Evolutionary conservation across 2,888 invertebrate species (phyloP).

Genomic region (Epistrophe eligans): DNA sequence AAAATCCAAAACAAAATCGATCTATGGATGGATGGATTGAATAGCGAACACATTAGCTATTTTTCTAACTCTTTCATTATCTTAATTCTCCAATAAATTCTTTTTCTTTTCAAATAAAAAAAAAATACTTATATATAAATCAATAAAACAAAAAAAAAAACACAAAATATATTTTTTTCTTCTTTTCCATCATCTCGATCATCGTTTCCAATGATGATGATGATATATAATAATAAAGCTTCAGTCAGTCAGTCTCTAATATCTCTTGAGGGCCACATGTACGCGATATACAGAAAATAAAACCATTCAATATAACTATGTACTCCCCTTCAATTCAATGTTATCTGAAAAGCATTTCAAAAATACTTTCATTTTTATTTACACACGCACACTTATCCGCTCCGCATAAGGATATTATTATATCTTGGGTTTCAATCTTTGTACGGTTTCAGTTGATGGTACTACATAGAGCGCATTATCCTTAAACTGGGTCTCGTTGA

Average conservation of each 20-base stretch:
- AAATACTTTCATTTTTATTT: constrained; percentile 62
- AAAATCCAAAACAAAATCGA: too few relatives aligned
- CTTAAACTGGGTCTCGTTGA: constrained; percentile 32
- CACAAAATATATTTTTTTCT: not conserved
- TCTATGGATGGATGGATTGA: too few relatives aligned
- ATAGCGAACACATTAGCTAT: too few relatives aligned
- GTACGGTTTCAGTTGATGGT: constrained; percentile 22
- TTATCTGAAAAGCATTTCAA: constrained; percentile 66
- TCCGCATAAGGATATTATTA: not conserved
- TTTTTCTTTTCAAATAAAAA: not conserved
- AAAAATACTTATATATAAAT: constrained; percentile 37
- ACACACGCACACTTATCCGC: constrained; percentile 35
- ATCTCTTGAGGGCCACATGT: not conserved
- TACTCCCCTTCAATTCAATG: constrained; percentile 41
- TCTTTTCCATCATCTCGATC: constrained; percentile 15
- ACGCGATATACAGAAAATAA: not conserved
- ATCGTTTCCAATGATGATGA: constrained; percentile 21
- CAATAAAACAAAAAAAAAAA: not conserved
- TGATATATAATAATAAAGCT: constrained; percentile 10
- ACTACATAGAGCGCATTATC: not conserved
- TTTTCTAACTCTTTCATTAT: not conserved
- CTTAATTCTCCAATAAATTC: not conserved
- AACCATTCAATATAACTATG: constrained; percentile 21
- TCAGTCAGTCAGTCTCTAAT: not conserved
- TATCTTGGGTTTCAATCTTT: constrained; percentile 49